Percentiles rank a stretch among this genome's conserved stretches.
Conservation (phyloP, 1,140 invertebrate species). For the Piezodorus guildinii region DNA sequence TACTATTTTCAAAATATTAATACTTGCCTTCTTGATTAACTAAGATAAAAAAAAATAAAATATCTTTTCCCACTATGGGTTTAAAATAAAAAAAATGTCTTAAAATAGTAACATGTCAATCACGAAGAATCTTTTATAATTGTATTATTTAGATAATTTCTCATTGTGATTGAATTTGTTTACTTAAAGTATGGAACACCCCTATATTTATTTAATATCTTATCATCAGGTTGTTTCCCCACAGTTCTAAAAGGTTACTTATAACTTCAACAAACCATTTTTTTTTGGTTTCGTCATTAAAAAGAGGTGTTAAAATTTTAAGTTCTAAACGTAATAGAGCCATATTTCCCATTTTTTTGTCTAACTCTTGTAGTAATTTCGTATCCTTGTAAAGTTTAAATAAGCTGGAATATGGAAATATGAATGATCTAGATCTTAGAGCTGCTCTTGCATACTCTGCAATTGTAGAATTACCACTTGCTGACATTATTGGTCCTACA, state of each 20-base stretch:
- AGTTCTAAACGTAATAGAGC: slow-evolving; percentile 67
- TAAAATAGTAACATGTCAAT: no score
- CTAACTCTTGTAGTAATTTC: slow-evolving; percentile 51
- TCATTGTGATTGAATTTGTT: no score
- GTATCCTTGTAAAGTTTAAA: slow-evolving; percentile 70
- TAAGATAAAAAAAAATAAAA: no score
- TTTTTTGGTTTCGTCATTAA: slow-evolving; percentile 55
- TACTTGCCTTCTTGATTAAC: no score
- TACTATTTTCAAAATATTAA: no score
- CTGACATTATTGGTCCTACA: slow-evolving; percentile 47
- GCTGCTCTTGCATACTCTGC: slow-evolving; percentile 52
- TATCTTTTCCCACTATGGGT: no score
- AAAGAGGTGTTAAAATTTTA: slow-evolving; percentile 59
- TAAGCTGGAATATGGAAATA: slow-evolving; percentile 66
- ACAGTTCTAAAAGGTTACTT: slow-evolving; percentile 75
- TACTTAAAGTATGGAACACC: no score
- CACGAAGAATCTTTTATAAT: no score
- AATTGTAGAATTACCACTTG: slow-evolving; percentile 67
- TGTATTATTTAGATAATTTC: no score
- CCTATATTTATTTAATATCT: no score
- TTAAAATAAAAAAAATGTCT: no score
- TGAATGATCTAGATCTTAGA: slow-evolving; percentile 41
- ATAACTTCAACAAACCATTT: slow-evolving; percentile 75
- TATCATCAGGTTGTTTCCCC: slow-evolving; percentile 54
- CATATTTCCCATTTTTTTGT: slow-evolving; percentile 64